A percentile compares a stretch with the other conserved stretches of the same genome.
Evolutionary conservation across 2,113 vertebrate genomes (phyloP).

Genomic region (Silurus glanis): DNA sequence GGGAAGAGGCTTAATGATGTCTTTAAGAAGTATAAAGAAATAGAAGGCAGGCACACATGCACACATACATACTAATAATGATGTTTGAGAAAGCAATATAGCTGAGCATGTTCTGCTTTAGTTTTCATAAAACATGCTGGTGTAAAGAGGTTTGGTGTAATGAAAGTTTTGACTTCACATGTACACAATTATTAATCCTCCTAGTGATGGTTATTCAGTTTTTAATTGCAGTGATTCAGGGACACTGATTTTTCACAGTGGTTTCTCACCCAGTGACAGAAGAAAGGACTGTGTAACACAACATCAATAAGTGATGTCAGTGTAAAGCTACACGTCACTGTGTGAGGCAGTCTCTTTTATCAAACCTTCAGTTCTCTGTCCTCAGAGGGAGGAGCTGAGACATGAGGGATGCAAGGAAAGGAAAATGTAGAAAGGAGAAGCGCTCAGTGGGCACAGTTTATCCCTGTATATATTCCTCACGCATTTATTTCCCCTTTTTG

Average conservation of each 20-base stretch:
- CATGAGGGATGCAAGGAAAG: not conserved
- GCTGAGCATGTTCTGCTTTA: no score
- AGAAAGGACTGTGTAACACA: not conserved
- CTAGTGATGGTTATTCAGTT: no score
- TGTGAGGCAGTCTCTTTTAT: not conserved
- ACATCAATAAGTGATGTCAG: conserved; percentile 1
- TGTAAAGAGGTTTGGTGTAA: no score
- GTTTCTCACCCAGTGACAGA: not conserved
- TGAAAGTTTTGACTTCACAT: no score
- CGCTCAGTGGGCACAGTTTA: not conserved
- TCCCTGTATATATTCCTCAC: not conserved
- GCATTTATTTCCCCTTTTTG: not conserved
- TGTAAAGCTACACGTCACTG: not conserved
- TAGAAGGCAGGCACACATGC: not conserved
- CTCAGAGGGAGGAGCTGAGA: not conserved
- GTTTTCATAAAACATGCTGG: no score
- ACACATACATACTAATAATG: no score
- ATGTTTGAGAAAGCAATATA: no score
- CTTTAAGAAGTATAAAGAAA: not conserved
- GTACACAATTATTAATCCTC: no score
- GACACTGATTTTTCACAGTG: not conserved
- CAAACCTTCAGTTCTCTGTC: not conserved
- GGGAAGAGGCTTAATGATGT: not conserved
- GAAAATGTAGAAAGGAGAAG: not conserved
- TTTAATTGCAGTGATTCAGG: not conserved